These are phyloP conservation scores for Myotis planiceps DNA, from an alignment of 2,797 vertebrate species.

Conservation along the genomic window DNA sequence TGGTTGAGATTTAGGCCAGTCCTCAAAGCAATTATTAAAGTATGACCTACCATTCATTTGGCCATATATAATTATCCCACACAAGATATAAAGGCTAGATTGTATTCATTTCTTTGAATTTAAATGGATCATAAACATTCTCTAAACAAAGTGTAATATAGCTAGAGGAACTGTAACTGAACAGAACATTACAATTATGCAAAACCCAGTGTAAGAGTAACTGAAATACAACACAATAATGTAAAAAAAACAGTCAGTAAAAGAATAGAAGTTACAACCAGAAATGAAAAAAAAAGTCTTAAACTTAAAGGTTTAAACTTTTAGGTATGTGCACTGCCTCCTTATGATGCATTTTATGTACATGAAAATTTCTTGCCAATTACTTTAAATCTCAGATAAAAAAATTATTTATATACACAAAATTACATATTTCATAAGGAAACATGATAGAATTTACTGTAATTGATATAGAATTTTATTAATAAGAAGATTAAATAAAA, in stretches of 20 bases:
- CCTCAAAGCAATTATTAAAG: neutral
- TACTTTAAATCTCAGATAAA: neutral
- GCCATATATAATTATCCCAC: neutral
- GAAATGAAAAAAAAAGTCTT: neutral
- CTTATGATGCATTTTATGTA: neutral
- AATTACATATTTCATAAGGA: neutral
- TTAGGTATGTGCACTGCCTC: neutral
- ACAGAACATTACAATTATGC: neutral
- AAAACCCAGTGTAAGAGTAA: neutral
- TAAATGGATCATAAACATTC: neutral
- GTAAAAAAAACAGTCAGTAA: neutral
- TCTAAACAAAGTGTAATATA: neutral
- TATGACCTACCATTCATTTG: neutral
- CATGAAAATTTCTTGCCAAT: neutral
- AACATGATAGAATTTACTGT: neutral
- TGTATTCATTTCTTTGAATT: neutral
- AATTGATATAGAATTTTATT: neutral
- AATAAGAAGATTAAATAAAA: neutral
- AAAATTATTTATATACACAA: neutral
- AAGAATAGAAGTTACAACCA: neutral
- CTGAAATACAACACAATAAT: neutral
- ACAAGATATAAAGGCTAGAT: neutral
- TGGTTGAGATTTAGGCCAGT: neutral
- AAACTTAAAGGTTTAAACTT: neutral
- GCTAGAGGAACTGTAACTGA: neutral